Evolutionary conservation across 92 coral and sea anemone species (phyloP), one percentile per base, ranked within the genome.

Genomic region (Epizoanthus ramosus): DNA sequence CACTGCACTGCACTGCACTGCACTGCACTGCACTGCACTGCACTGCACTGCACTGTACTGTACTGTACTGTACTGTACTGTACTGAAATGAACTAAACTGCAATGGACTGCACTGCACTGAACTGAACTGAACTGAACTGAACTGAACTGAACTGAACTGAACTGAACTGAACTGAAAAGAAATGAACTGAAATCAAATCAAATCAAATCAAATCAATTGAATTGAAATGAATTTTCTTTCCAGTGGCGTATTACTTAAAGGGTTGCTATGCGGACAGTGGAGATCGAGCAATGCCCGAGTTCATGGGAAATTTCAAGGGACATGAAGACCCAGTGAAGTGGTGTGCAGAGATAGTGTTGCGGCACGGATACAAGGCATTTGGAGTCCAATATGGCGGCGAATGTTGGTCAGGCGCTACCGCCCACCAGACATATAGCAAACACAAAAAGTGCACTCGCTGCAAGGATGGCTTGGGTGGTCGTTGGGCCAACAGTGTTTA

Each of bases 401-500:
- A 77, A 41, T 77, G 82, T 19, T 77, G 82, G 82, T 77, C 82
- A 4, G 71, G 82, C 4, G 3, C 60, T 0, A 77, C 22, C 1
- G 82, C 82, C 41, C 71, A 77, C 59, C 15, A 21, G 33, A 60
- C 70, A 7, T 77, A 60, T 39, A 63, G 4, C n/a, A 77, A 63
- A 1, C 15, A 77, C 52, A 15, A 22, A 3, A 22, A 4, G 16
- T 5, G 17, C 23, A 61, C 15, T n/a, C 63, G 21, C 7, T 77
- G 82, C 28, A 77, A 22, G 66, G 47, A 77, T 63, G 82, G 82
- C 13, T 60, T 41, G 17, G 82, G 82, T 5, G 14, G 45, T 57
- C 58, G 15, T n/a, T 77, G 82, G 82, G 82, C 82, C 3, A 77
- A 77, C 24, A 77, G 82, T 37, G 71, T 77, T 35, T 77, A 77